Conservation (phyloP, 2,113 vertebrate species). For the Erpornis zantholeuca region DNA sequence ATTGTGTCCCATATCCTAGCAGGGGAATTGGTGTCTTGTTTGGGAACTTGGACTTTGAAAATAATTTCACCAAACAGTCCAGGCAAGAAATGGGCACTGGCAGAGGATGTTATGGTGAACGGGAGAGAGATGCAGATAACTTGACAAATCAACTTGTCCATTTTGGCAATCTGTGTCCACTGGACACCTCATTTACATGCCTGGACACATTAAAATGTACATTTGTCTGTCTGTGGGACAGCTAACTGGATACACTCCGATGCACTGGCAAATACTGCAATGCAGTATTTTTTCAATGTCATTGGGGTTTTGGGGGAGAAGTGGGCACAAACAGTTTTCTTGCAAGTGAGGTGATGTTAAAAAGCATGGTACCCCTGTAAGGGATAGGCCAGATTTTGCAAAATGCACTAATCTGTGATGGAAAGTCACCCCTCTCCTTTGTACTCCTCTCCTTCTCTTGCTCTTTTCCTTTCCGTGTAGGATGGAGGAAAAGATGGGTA, state of each 20-base stretch:
- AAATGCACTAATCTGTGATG: conserved; percentile 2
- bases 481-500: not conserved
- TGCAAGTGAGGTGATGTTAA: not conserved
- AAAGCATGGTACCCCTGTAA: not conserved
- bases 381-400: not conserved
- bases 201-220: conserved; percentile 59
- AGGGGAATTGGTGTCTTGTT: not conserved
- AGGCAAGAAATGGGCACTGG: conserved; percentile 32
- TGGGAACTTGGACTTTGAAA: conserved; percentile 3
- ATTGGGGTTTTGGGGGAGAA: conserved; percentile 65
- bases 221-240: conserved; percentile 66
- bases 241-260: conserved; percentile 55
- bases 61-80: conserved; percentile 12
- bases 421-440: conserved; percentile 23
- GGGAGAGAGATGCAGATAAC: conserved; percentile 11
- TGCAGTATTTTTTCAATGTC: conserved; percentile 82
- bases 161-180: conserved; percentile 45
- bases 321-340: not conserved
- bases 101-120: not conserved
- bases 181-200: conserved; percentile 60
- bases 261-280: conserved; percentile 76
- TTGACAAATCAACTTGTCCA: conserved; percentile 53
- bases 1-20: not conserved
- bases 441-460: not conserved
- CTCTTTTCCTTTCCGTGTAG: not conserved